Base-by-base conservation (phyloP, 2,888 invertebrate genomes). In the Cantharis lateralis region DNA sequence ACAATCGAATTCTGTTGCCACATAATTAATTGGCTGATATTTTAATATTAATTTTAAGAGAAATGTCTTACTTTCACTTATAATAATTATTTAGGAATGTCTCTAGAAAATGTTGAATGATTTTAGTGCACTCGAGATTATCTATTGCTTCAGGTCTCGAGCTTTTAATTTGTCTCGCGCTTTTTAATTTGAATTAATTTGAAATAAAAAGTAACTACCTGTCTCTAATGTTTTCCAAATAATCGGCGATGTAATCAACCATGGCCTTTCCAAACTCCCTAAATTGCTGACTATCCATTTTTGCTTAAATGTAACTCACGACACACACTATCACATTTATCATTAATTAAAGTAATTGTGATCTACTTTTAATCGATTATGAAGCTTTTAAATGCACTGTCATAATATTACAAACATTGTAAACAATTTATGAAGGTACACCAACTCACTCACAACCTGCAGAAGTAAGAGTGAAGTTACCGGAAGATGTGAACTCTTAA, bases 161-260 rank as follows among this genome's bases (percentile, higher is more conserved):
- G 48, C 18, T 24, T 20, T 24, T 20, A 20, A 20, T 4, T 5
- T 20, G 20, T 20, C 7, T 20, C 7, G 20, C 20, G 18, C 20
- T 64, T 9, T 64, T 18, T 13, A n/a, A 70, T 18, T 48, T 26
- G 61, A 61, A 18, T 15, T 62, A 16, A 15, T 73, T 68, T 68
- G 15, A 70, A 24, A 16, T 16, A 5, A 71, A 64, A 9, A 20
- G 2, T 70, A 88, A 90, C 87, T 89, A 93, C 93, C 93, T 92
- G 81, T 95, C 93, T 84, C 96, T 91, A 80, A 98, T 93, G 82
- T 92, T 94, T 81, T 97, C 95, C 80, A 94, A 90, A 87, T 98
- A 98, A 87, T 98, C 94, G n/a, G 95, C 96, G 28, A 98, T 92
- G 85, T 95, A 94, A 87, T 98, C 97, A 79, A 98, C 92, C 78